Evolutionary conservation across 2,888 invertebrate species (phyloP).

Genomic region (Spisula subtruncata): DNA sequence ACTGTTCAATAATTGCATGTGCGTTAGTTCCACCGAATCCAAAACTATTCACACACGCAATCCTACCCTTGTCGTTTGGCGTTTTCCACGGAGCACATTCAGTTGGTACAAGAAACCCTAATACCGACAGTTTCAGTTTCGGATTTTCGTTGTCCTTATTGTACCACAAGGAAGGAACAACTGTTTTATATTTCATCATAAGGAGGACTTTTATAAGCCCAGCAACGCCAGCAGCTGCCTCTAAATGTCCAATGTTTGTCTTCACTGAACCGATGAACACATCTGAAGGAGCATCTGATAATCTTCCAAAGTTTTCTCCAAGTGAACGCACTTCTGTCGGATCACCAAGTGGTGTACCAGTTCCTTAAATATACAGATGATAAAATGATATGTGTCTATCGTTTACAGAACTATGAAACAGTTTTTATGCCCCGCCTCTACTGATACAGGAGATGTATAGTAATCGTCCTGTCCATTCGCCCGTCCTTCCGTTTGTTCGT

Average conservation of each 20-base stretch:
- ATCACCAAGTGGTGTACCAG: conserved; percentile 79
- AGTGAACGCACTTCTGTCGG: conserved; percentile 74
- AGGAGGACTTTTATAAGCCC: conserved; percentile 77
- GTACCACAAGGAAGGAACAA: conserved; percentile 76
- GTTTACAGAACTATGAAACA: too few species aligned
- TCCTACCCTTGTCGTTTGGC: neutral
- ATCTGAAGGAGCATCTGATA: neutral
- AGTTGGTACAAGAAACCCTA: conserved; percentile 62
- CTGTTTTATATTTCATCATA: conserved; percentile 74
- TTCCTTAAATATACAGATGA: conserved; percentile 65
- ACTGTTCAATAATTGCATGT: conserved; percentile 67
- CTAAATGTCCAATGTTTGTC: conserved; percentile 78
- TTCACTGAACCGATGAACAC: conserved; percentile 77
- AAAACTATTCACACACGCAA: conserved; percentile 73
- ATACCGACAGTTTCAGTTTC: conserved; percentile 60
- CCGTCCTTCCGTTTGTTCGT: too few species aligned
- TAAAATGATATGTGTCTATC: too few species aligned
- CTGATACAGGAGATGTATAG: too few species aligned
- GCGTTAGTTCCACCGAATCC: conserved; percentile 77
- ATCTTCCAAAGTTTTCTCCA: conserved; percentile 42
- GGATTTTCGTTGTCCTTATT: conserved; percentile 66
- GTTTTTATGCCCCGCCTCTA: too few species aligned
- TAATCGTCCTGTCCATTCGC: too few species aligned
- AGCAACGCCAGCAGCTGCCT: conserved; percentile 77
- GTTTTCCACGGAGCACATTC: conserved; percentile 52